Evolutionary conservation across 2,888 invertebrate species (phyloP).

Genomic region (Drosophila conformis): DNA sequence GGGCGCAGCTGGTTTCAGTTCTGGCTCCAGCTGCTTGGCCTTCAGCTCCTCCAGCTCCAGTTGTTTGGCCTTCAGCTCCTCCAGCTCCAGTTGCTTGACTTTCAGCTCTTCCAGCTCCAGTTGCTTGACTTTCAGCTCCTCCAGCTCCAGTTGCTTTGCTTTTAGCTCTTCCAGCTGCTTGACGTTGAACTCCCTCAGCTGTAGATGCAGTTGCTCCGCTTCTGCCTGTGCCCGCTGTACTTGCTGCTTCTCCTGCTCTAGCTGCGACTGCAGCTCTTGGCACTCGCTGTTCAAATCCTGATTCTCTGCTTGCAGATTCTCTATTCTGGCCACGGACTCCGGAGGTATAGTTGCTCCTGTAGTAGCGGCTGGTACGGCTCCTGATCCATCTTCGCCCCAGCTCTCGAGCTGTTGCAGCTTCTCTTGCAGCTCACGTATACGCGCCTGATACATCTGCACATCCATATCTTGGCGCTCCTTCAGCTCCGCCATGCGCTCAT

Average conservation of each 20-base stretch:
- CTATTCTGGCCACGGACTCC: constrained; percentile 76
- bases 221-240: constrained; percentile 28
- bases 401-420: constrained; percentile 87
- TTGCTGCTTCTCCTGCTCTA: constrained; percentile 85
- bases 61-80: constrained; percentile 54
- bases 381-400: constrained; percentile 82
- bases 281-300: constrained; percentile 88
- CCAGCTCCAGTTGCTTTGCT: constrained; percentile 11
- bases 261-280: constrained; percentile 87
- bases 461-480: constrained; percentile 93
- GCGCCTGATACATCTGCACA: constrained; percentile 89
- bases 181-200: constrained; percentile 73
- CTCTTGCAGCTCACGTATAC: constrained; percentile 89
- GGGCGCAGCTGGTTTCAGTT: constrained; percentile 24
- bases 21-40: constrained; percentile 36
- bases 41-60: constrained; percentile 10
- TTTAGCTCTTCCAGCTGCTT: constrained; percentile 59
- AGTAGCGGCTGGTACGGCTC: not conserved
- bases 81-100: constrained; percentile 4
- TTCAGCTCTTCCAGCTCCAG: constrained; percentile 81
- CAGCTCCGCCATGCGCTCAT: constrained; percentile 91
- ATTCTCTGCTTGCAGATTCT: constrained; percentile 86
- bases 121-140: constrained; percentile 34
- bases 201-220: constrained; percentile 19
- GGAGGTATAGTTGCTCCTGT: not conserved